Evolutionary conservation across 2,888 invertebrate genomes (phyloP), one percentile per base, ranked within the genome.

Genomic region (Tipula unca): DNA sequence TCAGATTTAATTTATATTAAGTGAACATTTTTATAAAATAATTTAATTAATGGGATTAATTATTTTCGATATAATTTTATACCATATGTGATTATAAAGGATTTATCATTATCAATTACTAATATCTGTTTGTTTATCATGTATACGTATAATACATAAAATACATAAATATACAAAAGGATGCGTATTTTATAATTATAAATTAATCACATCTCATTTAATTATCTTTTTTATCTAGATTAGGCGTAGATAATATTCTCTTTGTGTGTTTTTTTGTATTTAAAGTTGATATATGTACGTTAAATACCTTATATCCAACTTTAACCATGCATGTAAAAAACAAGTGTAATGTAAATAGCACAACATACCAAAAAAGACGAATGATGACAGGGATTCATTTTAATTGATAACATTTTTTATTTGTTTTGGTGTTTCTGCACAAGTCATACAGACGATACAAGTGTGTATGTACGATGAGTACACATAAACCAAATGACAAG

Each of bases 321-420:
- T 6, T 32, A 32, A 32, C 1, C 25, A 6, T 1, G 25, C 8
- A 25, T 69, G 69, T 48, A 69, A 48, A 17, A n/a, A 48, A 32
- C 32, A 32, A 3, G 48, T 69, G 69, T 69, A 69, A 25, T 48
- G 69, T 25, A 69, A 25, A 69, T 20, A 69, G 25, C 69, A 17
- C 0, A 69, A 25, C 69, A 69, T 25, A 8, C 69, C 39, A 10
- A 69, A 69, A 69, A 69, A 69, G 69, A 69, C 25, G 69, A 25
- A 69, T 69, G 69, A 25, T 69, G 69, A 69, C 69, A 69, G 69
- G 69, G 69, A 25, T 69, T 69, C 69, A 25, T 69, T 69, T 69
- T 69, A 69, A 69, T 69, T 69, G 69, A 69, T 69, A 25, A 69
- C 69, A 69, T 69, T 69, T 69, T 69, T 69, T 69, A 69, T 69